phyloP scores from a whole-genome alignment of 2,888 invertebrate genomes.

The Monochamus alternatus region DNA sequence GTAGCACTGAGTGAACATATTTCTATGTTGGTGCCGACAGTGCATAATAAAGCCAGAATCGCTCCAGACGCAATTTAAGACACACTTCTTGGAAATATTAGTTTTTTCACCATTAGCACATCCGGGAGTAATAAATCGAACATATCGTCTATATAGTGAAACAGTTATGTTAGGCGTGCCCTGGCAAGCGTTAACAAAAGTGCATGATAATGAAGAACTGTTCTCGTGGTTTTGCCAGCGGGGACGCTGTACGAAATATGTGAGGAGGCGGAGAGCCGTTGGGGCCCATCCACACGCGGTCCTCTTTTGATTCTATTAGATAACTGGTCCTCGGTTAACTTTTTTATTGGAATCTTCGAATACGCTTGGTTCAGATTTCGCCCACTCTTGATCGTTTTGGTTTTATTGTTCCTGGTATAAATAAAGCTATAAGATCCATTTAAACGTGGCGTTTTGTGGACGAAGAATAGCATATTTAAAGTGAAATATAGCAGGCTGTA shows the following conservation, averaged over 20 bases:
- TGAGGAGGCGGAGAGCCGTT: conserved; percentile 27
- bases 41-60: not conserved
- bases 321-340: not conserved
- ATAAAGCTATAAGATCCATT: too few species aligned
- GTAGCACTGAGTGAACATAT: too few species aligned
- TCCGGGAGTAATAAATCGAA: conserved; percentile 10
- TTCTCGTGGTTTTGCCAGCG: not conserved
- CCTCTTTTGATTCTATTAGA: conserved; percentile 1
- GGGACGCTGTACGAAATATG: conserved; percentile 17
- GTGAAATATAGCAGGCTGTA: too few species aligned
- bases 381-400: too few species aligned
- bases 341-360: not conserved
- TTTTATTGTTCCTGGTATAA: too few species aligned
- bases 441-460: too few species aligned
- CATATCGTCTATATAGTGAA: conserved; percentile 11
- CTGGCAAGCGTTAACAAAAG: conserved; percentile 3
- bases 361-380: too few species aligned
- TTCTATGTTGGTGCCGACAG: not conserved
- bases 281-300: not conserved
- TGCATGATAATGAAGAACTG: conserved; percentile 9
- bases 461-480: too few species aligned
- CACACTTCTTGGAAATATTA: not conserved
- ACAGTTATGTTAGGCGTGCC: conserved; percentile 10
- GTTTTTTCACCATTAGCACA: conserved; percentile 2
- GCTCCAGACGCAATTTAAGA: not conserved